phyloP scores from a whole-genome alignment of 1,140 invertebrate species.

The Aphidius gifuensis region DNA sequence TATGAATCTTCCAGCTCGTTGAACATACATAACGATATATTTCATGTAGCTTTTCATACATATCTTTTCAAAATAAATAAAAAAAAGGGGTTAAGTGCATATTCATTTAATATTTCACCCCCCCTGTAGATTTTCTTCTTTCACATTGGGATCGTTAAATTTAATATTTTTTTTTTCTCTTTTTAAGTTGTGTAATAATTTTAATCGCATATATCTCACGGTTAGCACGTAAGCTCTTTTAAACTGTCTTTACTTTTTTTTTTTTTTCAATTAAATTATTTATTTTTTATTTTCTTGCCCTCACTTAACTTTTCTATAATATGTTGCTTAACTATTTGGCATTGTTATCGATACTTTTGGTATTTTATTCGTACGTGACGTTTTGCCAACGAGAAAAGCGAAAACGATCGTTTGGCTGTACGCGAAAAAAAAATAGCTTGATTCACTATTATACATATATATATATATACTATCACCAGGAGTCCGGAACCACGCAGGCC shows the following conservation, averaged over 20 bases:
- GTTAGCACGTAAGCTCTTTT: slow-evolving; percentile 1
- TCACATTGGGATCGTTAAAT: slow-evolving; percentile 17
- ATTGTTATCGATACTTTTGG: slow-evolving; percentile 32
- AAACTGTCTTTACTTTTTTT: neutral
- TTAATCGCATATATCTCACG: slow-evolving; percentile 3
- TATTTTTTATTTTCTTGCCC: neutral
- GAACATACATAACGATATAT: slow-evolving; percentile 45
- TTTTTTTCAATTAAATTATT: neutral
- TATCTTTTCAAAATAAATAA: no score
- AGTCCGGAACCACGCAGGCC: slow-evolving; percentile 7
- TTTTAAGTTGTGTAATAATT: neutral
- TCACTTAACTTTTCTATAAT: neutral
- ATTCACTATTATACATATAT: neutral
- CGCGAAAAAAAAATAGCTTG: neutral
- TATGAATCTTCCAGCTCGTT: slow-evolving; percentile 53
- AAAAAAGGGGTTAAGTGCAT: neutral
- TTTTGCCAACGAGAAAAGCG: slow-evolving; percentile 13
- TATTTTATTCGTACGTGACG: slow-evolving; percentile 20
- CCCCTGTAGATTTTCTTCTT: slow-evolving; percentile 10
- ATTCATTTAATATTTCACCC: neutral
- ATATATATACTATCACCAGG: neutral
- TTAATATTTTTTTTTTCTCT: slow-evolving; percentile 17
- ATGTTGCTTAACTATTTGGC: slow-evolving; percentile 22
- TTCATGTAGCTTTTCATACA: slow-evolving; percentile 34
- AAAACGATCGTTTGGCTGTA: slow-evolving; percentile 10